Conservation (phyloP, 2,888 invertebrate genomes). For the Caenorhabditis sp. region DNA sequence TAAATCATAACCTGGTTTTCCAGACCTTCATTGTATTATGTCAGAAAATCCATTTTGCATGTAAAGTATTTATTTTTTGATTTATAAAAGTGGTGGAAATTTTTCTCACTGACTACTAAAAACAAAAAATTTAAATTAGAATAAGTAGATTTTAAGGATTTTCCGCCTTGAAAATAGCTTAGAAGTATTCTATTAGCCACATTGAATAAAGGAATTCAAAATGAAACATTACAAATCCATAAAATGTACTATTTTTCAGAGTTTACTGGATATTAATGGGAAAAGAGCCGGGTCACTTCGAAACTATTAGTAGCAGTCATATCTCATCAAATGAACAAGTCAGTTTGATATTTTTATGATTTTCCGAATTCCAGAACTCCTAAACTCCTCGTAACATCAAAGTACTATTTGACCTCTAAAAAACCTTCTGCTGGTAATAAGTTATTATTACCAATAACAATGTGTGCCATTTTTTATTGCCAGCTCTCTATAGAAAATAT, state of each 20-base stretch:
- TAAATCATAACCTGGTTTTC: too few relatives aligned
- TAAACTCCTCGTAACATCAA: neutral
- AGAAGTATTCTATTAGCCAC: too few relatives aligned
- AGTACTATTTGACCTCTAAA: constrained; percentile 5
- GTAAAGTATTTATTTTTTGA: too few relatives aligned
- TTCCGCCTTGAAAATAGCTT: too few relatives aligned
- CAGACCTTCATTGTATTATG: too few relatives aligned
- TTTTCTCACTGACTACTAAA: too few relatives aligned
- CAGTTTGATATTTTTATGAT: constrained; percentile 20
- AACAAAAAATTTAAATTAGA: too few relatives aligned
- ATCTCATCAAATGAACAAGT: constrained; percentile 70
- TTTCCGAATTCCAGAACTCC: neutral
- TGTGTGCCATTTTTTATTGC: neutral
- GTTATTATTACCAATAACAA: too few relatives aligned
- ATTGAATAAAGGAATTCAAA: too few relatives aligned
- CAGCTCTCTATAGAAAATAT: neutral
- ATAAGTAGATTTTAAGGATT: too few relatives aligned
- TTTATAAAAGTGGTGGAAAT: too few relatives aligned
- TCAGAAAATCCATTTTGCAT: too few relatives aligned
- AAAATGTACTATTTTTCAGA: constrained; percentile 25
- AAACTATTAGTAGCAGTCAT: constrained; percentile 68
- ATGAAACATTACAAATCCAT: neutral
- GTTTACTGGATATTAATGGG: constrained; percentile 71
- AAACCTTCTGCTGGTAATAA: neutral
- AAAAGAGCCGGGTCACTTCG: constrained; percentile 61